phyloP scores from a whole-genome alignment of 2,797 vertebrate genomes.

The Todus mexicanus region DNA sequence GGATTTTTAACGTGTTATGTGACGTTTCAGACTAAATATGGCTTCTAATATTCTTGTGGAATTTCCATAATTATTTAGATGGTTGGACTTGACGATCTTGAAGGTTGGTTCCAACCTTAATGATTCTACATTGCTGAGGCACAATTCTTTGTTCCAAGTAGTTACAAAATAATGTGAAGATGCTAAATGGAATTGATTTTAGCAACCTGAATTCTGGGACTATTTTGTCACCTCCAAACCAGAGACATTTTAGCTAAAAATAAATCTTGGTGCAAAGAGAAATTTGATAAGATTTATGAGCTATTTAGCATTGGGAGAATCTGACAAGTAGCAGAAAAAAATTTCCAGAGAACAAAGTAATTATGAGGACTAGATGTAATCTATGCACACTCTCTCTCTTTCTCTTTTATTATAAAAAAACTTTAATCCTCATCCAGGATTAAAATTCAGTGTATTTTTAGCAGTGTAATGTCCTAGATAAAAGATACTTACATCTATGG shows the following conservation, averaged over 20 bases:
- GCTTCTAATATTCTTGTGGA: neutral
- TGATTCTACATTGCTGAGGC: neutral
- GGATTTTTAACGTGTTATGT: neutral
- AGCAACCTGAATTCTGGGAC: neutral
- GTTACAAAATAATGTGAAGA: neutral
- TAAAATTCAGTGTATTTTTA: slow-evolving; percentile 82
- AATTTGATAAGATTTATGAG: neutral
- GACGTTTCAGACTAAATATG: neutral
- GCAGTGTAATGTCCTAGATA: slow-evolving; percentile 78
- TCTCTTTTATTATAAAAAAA: slow-evolving; percentile 79
- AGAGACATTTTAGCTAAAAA: neutral
- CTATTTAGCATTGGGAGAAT: neutral
- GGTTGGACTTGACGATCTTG: no score
- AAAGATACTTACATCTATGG: slow-evolving; percentile 55
- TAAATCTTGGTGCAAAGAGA: neutral
- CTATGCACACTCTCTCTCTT: slow-evolving; percentile 73
- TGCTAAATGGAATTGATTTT: neutral
- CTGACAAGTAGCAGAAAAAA: neutral
- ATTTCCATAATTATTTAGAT: neutral
- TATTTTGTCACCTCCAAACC: neutral
- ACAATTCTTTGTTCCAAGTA: neutral
- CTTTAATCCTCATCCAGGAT: slow-evolving; percentile 86
- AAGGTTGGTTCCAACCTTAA: no score
- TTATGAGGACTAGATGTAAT: slow-evolving; percentile 78
- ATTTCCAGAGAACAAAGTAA: slow-evolving; percentile 52